Base-by-base conservation (phyloP, 37 sponge, comb jelly and placozoan genomes). In the Geodia barretti region DNA sequence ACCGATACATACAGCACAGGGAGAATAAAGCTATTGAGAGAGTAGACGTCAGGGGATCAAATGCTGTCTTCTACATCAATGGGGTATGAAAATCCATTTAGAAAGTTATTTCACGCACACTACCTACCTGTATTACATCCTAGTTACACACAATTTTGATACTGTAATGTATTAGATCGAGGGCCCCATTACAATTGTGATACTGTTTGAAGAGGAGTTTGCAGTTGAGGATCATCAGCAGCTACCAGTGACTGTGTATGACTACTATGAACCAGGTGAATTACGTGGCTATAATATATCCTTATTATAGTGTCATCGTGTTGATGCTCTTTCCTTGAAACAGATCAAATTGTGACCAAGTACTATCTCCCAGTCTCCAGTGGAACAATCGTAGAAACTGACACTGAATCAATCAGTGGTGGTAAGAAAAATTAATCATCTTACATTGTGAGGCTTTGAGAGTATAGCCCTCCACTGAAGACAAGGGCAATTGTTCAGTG, bases 261-360 rank as follows among this genome's bases (percentile, higher is more conserved):
- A 88, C 78, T 88, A 88, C 79, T 88, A 88, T 84, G 77, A 77
- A 24, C 83, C 89, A 36, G 80, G 89, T 88, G 21, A 62, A 20
- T 58, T 11, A 19, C 11, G 17, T 58, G 60, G 17, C 11, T 20
- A 11, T 58, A 20, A 19, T 58, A 19, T 58, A 19, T 58, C 17
- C 19, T 58, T 58, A 58, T 58, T 58, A 20, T 58, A 20, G 17
- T 20, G 19, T 58, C 60, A 58, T 19, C n/a, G 19, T 19, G 11
- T 20, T 58, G 19, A 20, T 11, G 17, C 67, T 24, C 26, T 24
- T 24, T 24, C 26, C 67, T 24, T 65, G 28, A 24, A 26, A 28
- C 25, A 78, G 78, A 67, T 1, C 78, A 78, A 64, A 39, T 67
- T 24, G 26, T 78, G 28, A 78, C 78, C 21, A 64, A 62, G 41